Percentiles rank a stretch among this genome's conserved stretches.
Conservation (phyloP, 2,888 invertebrate species). For the Xestoiulus laeticollis region DNA sequence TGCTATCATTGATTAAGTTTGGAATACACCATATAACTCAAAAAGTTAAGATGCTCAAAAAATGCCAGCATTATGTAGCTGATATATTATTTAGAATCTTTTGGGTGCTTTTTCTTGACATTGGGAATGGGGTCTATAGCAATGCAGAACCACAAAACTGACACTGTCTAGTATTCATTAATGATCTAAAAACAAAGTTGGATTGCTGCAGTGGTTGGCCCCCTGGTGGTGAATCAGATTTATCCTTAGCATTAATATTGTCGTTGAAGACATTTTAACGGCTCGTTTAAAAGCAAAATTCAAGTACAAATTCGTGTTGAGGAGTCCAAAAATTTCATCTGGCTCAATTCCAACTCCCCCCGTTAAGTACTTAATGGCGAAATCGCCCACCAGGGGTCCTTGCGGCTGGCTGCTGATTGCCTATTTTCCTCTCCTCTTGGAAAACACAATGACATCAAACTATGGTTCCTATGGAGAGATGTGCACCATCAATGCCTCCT, state of each 20-base stretch:
- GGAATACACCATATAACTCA: no score
- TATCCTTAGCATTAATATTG: conserved; percentile 4
- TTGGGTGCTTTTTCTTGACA: no score
- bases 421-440: conserved; percentile 28
- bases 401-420: conserved; percentile 14
- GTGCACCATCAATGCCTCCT: conserved; percentile 18
- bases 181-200: background rate
- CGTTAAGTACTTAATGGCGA: conserved; percentile 23
- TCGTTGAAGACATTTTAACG: background rate
- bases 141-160: background rate
- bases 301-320: conserved; percentile 28
- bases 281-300: conserved; percentile 19
- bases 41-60: no score
- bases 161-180: background rate
- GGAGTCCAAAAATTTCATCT: background rate
- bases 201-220: background rate
- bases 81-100: no score
- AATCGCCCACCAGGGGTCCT: conserved; percentile 29
- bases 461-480: conserved; percentile 2
- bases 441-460: conserved; percentile 12
- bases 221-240: conserved; percentile 28
- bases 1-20: no score
- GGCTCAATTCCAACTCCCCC: conserved; percentile 20
- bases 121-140: no score
- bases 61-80: no score